These are phyloP conservation scores for Leptopilina clavipes DNA, from an alignment of 1,140 invertebrate species.

Conservation along the genomic window DNA sequence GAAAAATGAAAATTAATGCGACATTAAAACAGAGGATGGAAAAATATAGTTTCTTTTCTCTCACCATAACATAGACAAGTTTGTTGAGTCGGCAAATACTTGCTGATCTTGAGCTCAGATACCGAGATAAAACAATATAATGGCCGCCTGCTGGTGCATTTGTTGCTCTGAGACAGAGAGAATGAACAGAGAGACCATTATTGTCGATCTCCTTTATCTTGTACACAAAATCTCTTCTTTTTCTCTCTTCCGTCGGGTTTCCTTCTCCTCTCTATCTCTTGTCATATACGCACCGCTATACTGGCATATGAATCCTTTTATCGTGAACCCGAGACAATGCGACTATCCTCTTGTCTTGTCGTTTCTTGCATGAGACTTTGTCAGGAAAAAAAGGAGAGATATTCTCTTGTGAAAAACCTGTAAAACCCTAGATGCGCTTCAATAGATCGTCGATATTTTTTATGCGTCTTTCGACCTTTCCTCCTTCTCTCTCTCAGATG, in stretches of 20 bases:
- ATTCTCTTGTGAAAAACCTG: slow-evolving; percentile 31
- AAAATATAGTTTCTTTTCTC: neutral
- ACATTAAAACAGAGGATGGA: neutral
- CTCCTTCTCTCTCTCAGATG: neutral
- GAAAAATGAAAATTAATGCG: neutral
- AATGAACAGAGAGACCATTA: slow-evolving; percentile 1
- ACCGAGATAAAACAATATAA: slow-evolving; percentile 29
- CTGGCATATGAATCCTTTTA: slow-evolving; percentile 31
- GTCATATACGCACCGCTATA: slow-evolving; percentile 16
- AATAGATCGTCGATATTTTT: slow-evolving; percentile 34
- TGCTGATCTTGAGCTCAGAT: slow-evolving; percentile 1
- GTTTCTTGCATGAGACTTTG: slow-evolving; percentile 28
- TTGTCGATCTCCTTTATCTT: slow-evolving; percentile 32
- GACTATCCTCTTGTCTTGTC: slow-evolving; percentile 25
- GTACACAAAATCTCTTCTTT: slow-evolving; percentile 22
- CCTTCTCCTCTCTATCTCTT: slow-evolving; percentile 19
- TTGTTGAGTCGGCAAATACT: neutral
- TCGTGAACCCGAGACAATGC: slow-evolving; percentile 27
- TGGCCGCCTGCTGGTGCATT: slow-evolving; percentile 28
- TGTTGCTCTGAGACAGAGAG: slow-evolving; percentile 17
- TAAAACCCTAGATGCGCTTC: slow-evolving; percentile 31
- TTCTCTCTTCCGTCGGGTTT: neutral
- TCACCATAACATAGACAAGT: neutral
- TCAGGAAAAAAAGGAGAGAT: slow-evolving; percentile 12
- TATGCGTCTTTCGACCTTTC: slow-evolving; percentile 23